Conservation (phyloP, 2,113 vertebrate species). For the Neoarius graeffei region DNA sequence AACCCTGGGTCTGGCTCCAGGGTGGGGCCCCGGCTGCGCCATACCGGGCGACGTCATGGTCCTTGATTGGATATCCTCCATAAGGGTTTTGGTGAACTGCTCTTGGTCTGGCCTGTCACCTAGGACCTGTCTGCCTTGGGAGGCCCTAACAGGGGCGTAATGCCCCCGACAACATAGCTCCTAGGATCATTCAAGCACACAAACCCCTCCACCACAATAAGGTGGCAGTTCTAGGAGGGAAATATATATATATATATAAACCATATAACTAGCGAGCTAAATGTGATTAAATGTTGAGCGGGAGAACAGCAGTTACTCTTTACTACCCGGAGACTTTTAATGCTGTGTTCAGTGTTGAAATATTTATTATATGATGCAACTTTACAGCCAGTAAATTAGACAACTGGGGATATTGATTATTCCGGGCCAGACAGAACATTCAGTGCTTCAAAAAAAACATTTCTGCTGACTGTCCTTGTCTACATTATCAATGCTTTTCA, state of each 20-base stretch:
- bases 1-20: too few relatives aligned
- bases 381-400: background rate
- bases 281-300: background rate
- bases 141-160: too few relatives aligned
- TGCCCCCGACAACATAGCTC: too few relatives aligned
- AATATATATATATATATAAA: background rate
- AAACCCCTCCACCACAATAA: too few relatives aligned
- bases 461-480: background rate
- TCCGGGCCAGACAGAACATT: background rate
- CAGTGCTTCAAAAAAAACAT: background rate
- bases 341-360: background rate
- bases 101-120: too few relatives aligned
- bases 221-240: too few relatives aligned
- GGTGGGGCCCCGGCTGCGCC: too few relatives aligned
- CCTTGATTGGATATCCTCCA: too few relatives aligned
- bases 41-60: too few relatives aligned
- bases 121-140: too few relatives aligned
- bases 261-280: background rate
- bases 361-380: conserved; percentile 3
- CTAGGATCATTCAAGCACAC: too few relatives aligned
- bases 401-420: background rate
- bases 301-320: background rate
- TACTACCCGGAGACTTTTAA: background rate
- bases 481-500: background rate
- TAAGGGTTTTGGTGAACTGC: too few relatives aligned